Conservation (phyloP, 2,797 vertebrate species). For the Gila robusta region DNA sequence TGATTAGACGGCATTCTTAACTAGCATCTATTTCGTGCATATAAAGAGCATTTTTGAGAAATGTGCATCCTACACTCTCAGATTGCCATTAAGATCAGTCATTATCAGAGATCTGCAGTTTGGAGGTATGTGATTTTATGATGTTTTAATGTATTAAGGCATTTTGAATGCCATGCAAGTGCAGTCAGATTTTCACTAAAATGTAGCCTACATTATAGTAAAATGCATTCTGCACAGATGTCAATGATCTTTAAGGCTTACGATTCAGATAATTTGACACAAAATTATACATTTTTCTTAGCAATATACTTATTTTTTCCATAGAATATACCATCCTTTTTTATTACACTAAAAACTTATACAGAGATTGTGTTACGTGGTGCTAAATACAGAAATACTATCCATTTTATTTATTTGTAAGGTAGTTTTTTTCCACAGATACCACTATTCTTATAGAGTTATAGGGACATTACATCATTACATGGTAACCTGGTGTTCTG, state of each 20-base stretch:
- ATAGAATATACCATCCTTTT: neutral
- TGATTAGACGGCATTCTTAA: neutral
- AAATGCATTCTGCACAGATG: neutral
- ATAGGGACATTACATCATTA: neutral
- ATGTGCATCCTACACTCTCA: neutral
- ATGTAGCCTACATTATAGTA: neutral
- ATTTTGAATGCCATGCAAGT: neutral
- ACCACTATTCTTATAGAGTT: neutral
- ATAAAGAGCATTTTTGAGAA: neutral
- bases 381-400: neutral
- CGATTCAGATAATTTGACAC: neutral
- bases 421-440: neutral
- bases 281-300: neutral
- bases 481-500: neutral
- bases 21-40: neutral
- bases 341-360: neutral
- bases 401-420: neutral
- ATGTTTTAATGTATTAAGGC: neutral
- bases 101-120: neutral
- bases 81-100: neutral
- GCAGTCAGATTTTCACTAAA: neutral
- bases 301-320: neutral
- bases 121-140: neutral
- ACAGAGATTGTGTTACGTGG: constrained; percentile 8
- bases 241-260: neutral